phyloP scores from a whole-genome alignment of 2,113 vertebrate genomes.

The Ptilorrhoa leucosticta region DNA sequence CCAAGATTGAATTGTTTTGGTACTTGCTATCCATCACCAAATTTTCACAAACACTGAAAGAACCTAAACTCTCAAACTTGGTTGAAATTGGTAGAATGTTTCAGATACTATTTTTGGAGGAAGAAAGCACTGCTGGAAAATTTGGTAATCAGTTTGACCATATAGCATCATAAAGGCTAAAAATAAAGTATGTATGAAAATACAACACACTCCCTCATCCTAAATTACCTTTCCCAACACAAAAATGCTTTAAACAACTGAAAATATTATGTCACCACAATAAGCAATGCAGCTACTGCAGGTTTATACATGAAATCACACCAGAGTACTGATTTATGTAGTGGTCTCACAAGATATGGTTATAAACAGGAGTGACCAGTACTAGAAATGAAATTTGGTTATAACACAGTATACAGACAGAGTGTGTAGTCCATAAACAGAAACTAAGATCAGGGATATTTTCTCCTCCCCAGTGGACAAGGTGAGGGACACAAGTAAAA shows the following conservation, averaged over 20 bases:
- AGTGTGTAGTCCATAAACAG: not conserved
- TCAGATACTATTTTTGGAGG: not conserved
- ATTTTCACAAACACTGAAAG: not conserved
- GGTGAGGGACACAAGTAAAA: not conserved
- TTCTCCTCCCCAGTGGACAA: not conserved
- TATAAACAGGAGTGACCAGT: not conserved
- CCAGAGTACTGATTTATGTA: not conserved
- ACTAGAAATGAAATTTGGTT: not conserved
- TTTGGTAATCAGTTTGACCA: not conserved
- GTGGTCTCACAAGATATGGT: not conserved
- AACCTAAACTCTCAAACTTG: not conserved
- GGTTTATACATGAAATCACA: not conserved
- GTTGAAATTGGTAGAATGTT: not conserved
- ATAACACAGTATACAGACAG: not conserved
- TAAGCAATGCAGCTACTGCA: not conserved
- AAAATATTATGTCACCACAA: not conserved
- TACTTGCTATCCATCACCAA: not conserved
- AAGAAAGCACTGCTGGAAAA: not conserved
- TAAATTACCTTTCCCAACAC: not conserved
- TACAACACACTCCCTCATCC: not conserved
- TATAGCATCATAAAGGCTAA: not conserved
- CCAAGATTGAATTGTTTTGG: rapidly evolving
- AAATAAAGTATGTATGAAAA: not conserved
- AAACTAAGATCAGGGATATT: not conserved
- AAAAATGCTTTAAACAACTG: not conserved